Evolutionary conservation across 1,140 invertebrate genomes (phyloP), one percentile per base, ranked within the genome.

Genomic region (Myzus persicae): DNA sequence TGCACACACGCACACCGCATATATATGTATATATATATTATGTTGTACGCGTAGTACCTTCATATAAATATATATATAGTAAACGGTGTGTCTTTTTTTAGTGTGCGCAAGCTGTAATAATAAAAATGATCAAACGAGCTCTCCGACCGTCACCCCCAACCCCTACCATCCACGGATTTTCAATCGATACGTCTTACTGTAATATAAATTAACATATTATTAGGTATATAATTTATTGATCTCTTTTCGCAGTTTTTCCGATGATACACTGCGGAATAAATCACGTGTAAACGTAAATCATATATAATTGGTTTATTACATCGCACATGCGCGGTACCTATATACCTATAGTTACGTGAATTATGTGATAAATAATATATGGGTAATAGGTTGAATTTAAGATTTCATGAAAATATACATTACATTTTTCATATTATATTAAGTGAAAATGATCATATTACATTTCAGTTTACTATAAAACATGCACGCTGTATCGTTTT

Each of bases 21-120:
- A 82, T 76, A 81, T 31, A 67, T 76, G 26, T n/a, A 67, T 76
- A 81, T 31, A 67, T 76, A 26, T n/a, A 67, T 76, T n/a, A 67
- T 67, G 59, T n/a, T 76, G 36, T 76, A 76, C 59, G n/a, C 59
- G 14, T 76, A 76, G 59, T 76, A n/a, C 9, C 46, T 20, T 9
- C 14, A 44, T 44, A 44, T 44, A 8, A 26, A 67, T 67, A n/a
- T 67, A 38, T 81, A 81, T 84, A 88, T n/a, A 44, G 20, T 46
- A 22, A 88, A 88, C 44, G 8, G n/a, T 8, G 31, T 48, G 40
- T 48, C n/a, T 46, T 48, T 88, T 31, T 46, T 20, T 22, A n/a
- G 85, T 87, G 84, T 87, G 84, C 11, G 8, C 44, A 38, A 14
- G n/a, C 38, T 89, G 46, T 89, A 88, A 46, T 36, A 88, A 88